Evolutionary conservation across 2,888 invertebrate species (phyloP).

Genomic region (Melinaea marsaeus): DNA sequence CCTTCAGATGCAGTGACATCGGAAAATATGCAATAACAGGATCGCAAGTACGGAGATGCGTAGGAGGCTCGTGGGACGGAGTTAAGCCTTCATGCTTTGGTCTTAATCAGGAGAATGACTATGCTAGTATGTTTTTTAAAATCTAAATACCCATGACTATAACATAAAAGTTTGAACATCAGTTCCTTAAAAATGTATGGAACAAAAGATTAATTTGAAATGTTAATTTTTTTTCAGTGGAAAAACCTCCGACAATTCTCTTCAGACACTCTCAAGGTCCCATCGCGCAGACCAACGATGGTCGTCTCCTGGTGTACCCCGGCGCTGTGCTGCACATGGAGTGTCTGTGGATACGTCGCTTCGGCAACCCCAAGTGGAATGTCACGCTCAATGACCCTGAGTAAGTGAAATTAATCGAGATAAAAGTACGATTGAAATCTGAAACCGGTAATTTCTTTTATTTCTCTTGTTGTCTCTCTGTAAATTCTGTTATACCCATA

Average conservation of each 20-base stretch:
- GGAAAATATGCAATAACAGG: slow-evolving; percentile 92
- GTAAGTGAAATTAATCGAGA: slow-evolving; percentile 53
- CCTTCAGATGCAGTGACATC: slow-evolving; percentile 85
- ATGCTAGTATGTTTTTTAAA: slow-evolving; percentile 81
- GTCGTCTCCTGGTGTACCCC: slow-evolving; percentile 90
- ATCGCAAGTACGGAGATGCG: slow-evolving; percentile 83
- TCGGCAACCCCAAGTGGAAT: slow-evolving; percentile 92
- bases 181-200: too few species aligned
- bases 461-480: too few species aligned
- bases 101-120: slow-evolving; percentile 90
- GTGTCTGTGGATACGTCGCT: slow-evolving; percentile 90
- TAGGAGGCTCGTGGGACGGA: slow-evolving; percentile 90
- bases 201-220: too few species aligned
- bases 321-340: slow-evolving; percentile 92
- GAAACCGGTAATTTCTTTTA: too few species aligned
- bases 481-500: too few species aligned
- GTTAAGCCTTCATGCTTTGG: slow-evolving; percentile 87
- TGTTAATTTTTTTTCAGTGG: slow-evolving; percentile 75
- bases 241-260: slow-evolving; percentile 90
- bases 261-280: slow-evolving; percentile 90
- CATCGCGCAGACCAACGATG: slow-evolving; percentile 91
- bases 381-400: slow-evolving; percentile 80
- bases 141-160: not conserved
- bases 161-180: too few species aligned
- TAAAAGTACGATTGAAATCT: too few species aligned